Conservation (phyloP, 2,888 invertebrate species). For the Drosophila basisetae region DNA sequence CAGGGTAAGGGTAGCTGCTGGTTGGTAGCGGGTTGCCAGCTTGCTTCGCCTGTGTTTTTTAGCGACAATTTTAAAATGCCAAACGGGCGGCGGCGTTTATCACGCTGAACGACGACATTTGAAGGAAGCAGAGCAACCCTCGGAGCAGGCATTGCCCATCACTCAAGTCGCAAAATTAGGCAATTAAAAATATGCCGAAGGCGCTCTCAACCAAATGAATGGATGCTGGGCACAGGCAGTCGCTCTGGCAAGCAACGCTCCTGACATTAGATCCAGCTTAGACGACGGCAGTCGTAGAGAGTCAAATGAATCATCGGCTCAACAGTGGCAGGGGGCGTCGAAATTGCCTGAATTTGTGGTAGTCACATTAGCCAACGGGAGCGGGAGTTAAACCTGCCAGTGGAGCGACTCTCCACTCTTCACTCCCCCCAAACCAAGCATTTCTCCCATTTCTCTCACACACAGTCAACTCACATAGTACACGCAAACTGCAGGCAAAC, state of each 20-base stretch:
- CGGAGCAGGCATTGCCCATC: slow-evolving; percentile 73
- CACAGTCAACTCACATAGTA: slow-evolving; percentile 26
- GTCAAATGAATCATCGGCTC: slow-evolving; percentile 79
- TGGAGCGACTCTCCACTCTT: background rate
- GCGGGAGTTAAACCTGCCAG: slow-evolving; percentile 8
- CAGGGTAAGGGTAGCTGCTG: slow-evolving; percentile 28
- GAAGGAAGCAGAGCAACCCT: slow-evolving; percentile 65
- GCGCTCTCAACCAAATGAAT: slow-evolving; percentile 74
- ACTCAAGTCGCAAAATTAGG: slow-evolving; percentile 85
- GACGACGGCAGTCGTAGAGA: slow-evolving; percentile 24
- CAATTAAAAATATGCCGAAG: slow-evolving; percentile 85
- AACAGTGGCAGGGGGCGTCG: slow-evolving; percentile 37
- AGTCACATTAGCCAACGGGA: slow-evolving; percentile 52
- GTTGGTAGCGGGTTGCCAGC: slow-evolving; percentile 18
- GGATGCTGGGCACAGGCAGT: slow-evolving; percentile 24
- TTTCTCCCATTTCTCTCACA: background rate
- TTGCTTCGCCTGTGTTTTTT: slow-evolving; percentile 59
- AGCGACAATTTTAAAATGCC: slow-evolving; percentile 83
- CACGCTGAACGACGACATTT: slow-evolving; percentile 74
- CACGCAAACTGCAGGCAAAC: slow-evolving; percentile 54
- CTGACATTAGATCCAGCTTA: slow-evolving; percentile 63
- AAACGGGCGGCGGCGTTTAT: slow-evolving; percentile 81
- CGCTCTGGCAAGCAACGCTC: slow-evolving; percentile 24
- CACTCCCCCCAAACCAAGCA: background rate
- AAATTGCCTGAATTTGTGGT: slow-evolving; percentile 66